These are phyloP conservation scores for Thinocorus orbignyianus DNA, from an alignment of 2,113 vertebrate species.

Conservation along the genomic window DNA sequence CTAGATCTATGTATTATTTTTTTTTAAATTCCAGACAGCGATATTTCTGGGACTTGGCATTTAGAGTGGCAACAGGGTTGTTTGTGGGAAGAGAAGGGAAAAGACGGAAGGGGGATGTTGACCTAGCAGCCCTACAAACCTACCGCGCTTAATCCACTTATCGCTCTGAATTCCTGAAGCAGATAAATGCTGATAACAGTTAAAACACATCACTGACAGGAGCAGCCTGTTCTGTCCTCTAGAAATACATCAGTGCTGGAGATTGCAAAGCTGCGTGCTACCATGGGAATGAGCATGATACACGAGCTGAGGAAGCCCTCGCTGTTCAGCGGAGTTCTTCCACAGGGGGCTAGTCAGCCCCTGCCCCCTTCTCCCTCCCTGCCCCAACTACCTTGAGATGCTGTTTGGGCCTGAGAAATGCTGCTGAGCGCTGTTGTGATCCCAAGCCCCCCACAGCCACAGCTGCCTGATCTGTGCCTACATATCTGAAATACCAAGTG, in stretches of 20 bases:
- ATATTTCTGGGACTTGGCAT: slow-evolving; percentile 52
- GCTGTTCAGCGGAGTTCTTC: not conserved
- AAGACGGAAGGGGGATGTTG: not conserved
- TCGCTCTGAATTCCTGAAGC: slow-evolving; percentile 52
- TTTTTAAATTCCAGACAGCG: not conserved
- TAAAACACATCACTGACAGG: slow-evolving; percentile 54
- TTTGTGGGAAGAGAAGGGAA: slow-evolving; percentile 39
- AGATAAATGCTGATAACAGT: slow-evolving; percentile 58
- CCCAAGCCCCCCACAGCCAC: not conserved
- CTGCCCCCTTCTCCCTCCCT: not conserved
- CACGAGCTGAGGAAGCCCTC: not conserved
- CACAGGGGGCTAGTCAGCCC: not conserved
- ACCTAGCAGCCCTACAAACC: slow-evolving; percentile 47
- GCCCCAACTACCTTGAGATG: not conserved
- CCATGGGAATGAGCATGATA: not conserved
- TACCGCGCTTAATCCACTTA: slow-evolving; percentile 49
- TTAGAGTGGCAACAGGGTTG: slow-evolving; percentile 24
- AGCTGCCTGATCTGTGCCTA: slow-evolving; percentile 10
- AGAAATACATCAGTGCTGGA: slow-evolving; percentile 43
- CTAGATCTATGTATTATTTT: not conserved
- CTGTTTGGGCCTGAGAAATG: not conserved
- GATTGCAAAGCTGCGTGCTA: not conserved
- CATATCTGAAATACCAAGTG: slow-evolving; percentile 2
- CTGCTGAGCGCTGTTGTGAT: not conserved
- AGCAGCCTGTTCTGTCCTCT: slow-evolving; percentile 27